Evolutionary conservation across 2,113 vertebrate species (phyloP).

Genomic region (Rhea americana): DNA sequence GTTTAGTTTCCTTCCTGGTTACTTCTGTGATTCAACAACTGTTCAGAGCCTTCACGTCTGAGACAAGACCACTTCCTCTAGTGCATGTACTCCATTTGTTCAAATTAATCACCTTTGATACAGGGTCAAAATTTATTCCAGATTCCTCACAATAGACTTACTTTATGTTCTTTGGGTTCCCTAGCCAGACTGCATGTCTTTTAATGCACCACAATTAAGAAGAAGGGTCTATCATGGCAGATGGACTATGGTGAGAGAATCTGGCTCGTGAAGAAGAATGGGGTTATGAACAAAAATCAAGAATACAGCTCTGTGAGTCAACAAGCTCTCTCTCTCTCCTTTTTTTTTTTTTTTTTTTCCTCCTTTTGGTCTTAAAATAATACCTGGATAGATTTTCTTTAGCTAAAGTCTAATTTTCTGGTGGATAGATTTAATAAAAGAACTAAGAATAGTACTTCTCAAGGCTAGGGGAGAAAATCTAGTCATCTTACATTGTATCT

Average conservation of each 20-base stretch:
- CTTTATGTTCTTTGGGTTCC: not conserved
- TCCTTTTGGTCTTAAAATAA: not conserved
- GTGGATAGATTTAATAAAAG: not conserved
- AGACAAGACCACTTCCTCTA: not conserved
- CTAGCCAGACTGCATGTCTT: not conserved
- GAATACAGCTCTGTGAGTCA: not conserved
- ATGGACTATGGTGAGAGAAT: rapidly evolving
- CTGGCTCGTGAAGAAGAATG: not conserved
- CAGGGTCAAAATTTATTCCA: not conserved
- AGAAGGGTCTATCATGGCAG: not conserved
- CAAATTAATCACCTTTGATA: not conserved
- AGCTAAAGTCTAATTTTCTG: not conserved
- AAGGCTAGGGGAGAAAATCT: not conserved
- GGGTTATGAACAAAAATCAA: not conserved
- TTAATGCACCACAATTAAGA: not conserved
- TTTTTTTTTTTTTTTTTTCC: no score
- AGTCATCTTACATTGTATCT: not conserved
- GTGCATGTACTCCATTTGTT: not conserved
- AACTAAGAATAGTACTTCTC: not conserved
- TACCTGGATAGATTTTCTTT: not conserved
- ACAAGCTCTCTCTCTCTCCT: not conserved
- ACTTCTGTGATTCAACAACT: not conserved
- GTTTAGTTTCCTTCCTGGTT: not conserved
- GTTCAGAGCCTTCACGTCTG: not conserved
- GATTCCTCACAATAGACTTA: not conserved